These are phyloP conservation scores for Tympanoctomys barrerae DNA, from an alignment of 2,797 vertebrate genomes.

Conservation along the genomic window DNA sequence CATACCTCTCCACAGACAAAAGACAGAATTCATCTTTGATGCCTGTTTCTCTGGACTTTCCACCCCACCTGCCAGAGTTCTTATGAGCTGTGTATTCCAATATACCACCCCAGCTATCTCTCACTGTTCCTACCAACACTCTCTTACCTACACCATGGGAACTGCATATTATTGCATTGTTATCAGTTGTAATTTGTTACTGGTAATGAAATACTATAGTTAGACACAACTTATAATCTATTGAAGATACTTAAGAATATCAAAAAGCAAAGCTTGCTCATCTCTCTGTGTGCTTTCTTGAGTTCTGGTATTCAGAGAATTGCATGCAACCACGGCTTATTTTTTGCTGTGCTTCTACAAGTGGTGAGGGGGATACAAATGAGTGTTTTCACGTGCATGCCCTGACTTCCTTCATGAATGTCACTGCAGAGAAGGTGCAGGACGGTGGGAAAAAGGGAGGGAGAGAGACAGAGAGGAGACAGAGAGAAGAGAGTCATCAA, in stretches of 20 bases:
- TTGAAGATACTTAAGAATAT: constrained; percentile 38
- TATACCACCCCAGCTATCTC: not conserved
- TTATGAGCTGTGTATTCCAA: not conserved
- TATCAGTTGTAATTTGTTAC: constrained; percentile 29
- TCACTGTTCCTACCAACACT: not conserved
- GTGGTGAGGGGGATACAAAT: not conserved
- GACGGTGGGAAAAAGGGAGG: too few species aligned
- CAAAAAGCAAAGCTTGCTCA: constrained; percentile 18
- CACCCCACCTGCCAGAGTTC: not conserved
- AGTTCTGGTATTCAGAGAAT: not conserved
- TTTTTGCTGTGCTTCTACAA: not conserved
- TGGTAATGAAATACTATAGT: constrained; percentile 25
- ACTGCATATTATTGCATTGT: not conserved
- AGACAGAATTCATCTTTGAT: not conserved
- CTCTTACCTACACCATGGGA: not conserved
- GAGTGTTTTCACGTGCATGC: not conserved
- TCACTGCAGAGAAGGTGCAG: not conserved
- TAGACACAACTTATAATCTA: constrained; percentile 45
- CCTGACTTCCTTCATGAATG: not conserved
- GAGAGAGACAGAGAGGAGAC: too few species aligned
- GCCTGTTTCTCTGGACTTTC: not conserved
- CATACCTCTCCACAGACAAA: not conserved
- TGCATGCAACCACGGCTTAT: not conserved
- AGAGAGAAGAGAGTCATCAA: not conserved
- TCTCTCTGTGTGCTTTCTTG: not conserved